phyloP scores from a whole-genome alignment of 2,113 vertebrate genomes.

The Aramus guarauna region DNA sequence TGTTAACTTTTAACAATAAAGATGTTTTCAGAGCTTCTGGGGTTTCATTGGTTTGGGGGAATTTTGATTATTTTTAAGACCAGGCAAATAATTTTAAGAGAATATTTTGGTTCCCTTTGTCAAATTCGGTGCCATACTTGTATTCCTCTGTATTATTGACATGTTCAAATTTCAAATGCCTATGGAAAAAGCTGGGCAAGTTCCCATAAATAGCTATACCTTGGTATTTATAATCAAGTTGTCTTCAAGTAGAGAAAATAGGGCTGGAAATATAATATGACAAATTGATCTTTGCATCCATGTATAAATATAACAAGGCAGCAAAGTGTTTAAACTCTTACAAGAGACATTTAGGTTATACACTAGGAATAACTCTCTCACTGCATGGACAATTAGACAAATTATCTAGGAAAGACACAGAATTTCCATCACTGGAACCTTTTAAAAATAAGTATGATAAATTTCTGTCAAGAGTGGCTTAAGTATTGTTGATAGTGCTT shows the following conservation, averaged over 20 bases:
- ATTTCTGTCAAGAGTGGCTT: not conserved
- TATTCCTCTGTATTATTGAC: not conserved
- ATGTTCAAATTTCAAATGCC: not conserved
- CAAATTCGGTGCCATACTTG: not conserved
- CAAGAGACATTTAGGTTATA: not conserved
- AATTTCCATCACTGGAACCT: not conserved
- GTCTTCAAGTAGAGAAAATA: not conserved
- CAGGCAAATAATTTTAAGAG: not conserved
- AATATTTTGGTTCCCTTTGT: not conserved
- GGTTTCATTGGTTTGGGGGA: not conserved
- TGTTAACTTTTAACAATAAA: not conserved
- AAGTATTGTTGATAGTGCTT: not conserved
- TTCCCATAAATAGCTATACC: not conserved
- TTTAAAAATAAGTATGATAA: not conserved
- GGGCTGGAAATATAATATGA: not conserved
- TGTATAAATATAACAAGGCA: not conserved
- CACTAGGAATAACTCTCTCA: not conserved
- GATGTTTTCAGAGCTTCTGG: not conserved
- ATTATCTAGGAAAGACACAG: not conserved
- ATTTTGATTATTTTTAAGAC: not conserved
- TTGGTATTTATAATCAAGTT: not conserved
- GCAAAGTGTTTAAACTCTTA: rapidly evolving
- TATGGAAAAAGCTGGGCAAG: not conserved
- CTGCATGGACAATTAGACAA: not conserved
- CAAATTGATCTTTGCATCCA: not conserved